Evolutionary conservation across 2,888 invertebrate species (phyloP).

Genomic region (Lampropteryx suffumata): DNA sequence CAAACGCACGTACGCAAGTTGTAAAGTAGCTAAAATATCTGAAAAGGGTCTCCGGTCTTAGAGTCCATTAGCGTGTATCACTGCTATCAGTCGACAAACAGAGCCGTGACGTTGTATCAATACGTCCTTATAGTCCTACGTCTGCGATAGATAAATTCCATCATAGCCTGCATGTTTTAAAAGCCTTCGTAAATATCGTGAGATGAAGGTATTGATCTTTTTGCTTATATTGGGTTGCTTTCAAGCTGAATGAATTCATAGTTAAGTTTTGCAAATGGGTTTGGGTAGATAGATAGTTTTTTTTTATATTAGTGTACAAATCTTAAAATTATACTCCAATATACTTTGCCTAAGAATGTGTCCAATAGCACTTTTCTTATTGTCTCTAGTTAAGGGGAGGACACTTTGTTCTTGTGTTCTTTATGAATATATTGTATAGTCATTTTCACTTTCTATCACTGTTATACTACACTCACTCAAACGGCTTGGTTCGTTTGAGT

Average conservation of each 20-base stretch:
- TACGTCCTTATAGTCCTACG: conserved; percentile 35
- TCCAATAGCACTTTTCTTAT: too few species aligned
- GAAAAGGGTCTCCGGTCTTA: conserved; percentile 27
- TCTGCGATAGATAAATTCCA: conserved; percentile 46
- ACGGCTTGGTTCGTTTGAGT: too few species aligned
- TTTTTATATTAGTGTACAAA: too few species aligned
- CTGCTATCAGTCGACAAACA: conserved; percentile 52
- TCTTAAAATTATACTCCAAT: too few species aligned
- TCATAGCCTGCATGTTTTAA: conserved; percentile 52
- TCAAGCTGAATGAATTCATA: neutral
- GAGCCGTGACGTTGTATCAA: conserved; percentile 59
- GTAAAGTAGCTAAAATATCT: conserved; percentile 25
- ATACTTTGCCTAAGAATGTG: too few species aligned
- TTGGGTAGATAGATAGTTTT: too few species aligned
- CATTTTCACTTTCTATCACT: too few species aligned
- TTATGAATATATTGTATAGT: too few species aligned
- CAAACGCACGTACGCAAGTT: conserved; percentile 4
- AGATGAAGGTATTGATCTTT: conserved; percentile 29
- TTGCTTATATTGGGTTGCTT: conserved; percentile 13
- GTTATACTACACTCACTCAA: too few species aligned
- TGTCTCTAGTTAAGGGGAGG: too few species aligned
- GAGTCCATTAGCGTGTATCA: conserved; percentile 75
- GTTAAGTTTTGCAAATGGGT: too few species aligned
- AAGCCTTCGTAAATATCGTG: conserved; percentile 40
- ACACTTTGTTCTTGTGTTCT: too few species aligned